Conservation (phyloP, 2,888 invertebrate genomes). For the Uropetala carovei region DNA sequence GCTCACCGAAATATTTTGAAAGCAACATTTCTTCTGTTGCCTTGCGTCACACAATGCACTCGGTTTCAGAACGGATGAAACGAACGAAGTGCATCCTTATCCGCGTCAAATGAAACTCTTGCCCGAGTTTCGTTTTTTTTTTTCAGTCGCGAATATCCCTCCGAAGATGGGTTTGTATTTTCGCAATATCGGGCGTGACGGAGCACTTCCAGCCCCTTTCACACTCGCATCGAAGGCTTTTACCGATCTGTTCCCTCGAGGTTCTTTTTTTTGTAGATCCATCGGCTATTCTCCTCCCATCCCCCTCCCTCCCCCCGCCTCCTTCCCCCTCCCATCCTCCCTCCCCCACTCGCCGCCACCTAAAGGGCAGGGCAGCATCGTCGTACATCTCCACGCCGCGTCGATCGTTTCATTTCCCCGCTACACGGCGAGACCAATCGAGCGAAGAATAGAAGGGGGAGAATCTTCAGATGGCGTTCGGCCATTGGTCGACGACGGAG, state of each 20-base stretch:
- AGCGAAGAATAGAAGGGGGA: neutral
- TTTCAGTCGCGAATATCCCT: no score
- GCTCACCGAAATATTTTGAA: no score
- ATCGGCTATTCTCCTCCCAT: neutral
- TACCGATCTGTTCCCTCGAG: neutral
- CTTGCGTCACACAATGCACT: no score
- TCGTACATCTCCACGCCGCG: neutral
- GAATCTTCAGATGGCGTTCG: neutral
- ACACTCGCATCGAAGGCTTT: neutral
- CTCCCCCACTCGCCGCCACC: neutral
- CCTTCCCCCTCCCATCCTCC: neutral
- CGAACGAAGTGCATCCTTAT: no score
- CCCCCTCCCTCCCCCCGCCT: neutral
- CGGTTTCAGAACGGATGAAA: no score
- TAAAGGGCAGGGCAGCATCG: neutral
- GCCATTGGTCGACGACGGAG: neutral
- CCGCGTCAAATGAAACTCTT: no score
- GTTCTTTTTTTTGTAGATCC: neutral
- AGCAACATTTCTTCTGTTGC: no score
- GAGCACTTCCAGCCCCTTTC: neutral
- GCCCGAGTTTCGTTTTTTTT: no score
- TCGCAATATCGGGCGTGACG: neutral
- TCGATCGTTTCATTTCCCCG: conserved; percentile 8
- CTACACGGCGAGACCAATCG: conserved; percentile 22
- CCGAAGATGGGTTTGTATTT: no score